phyloP scores from a whole-genome alignment of 2,888 invertebrate species.

The Crioceris asparagi region DNA sequence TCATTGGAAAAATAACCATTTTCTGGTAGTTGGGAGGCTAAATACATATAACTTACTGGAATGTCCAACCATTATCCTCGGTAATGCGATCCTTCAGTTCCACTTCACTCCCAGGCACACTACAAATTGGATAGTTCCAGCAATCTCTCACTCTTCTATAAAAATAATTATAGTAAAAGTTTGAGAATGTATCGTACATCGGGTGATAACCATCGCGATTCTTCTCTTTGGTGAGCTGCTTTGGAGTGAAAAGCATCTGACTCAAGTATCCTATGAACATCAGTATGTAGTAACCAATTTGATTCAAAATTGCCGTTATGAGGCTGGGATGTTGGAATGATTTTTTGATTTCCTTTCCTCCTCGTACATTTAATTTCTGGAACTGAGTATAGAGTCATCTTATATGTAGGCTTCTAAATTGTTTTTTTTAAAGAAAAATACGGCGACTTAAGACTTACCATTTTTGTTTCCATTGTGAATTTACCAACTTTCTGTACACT shows the following conservation, averaged over 20 bases:
- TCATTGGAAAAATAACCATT: no score
- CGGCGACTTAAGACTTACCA: no score
- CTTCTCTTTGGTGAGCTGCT: slow-evolving; percentile 66
- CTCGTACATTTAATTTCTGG: no score
- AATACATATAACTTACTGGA: slow-evolving; percentile 67
- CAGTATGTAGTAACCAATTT: slow-evolving; percentile 81
- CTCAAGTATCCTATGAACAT: slow-evolving; percentile 90
- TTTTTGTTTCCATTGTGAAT: no score
- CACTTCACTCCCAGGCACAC: slow-evolving; percentile 83
- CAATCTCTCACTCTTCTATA: slow-evolving; percentile 89
- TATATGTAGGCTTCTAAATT: no score
- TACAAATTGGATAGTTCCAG: slow-evolving; percentile 91
- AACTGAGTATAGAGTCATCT: no score
- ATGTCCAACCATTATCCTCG: slow-evolving; percentile 86
- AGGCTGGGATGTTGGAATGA: slow-evolving; percentile 72
- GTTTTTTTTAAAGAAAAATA: no score
- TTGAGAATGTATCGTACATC: slow-evolving; percentile 73
- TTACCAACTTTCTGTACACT: no score
- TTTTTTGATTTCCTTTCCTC: slow-evolving; percentile 35
- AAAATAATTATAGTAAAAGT: slow-evolving; percentile 84
- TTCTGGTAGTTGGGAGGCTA: no score
- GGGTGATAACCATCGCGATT: slow-evolving; percentile 74
- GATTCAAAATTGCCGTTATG: slow-evolving; percentile 72
- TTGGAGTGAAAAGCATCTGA: slow-evolving; percentile 77
- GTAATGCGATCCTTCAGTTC: slow-evolving; percentile 76